A percentile compares a stretch with the other conserved stretches of the same genome.
These are phyloP conservation scores for Fistularia tabacaria DNA, from an alignment of 2,797 vertebrate genomes.

Conservation along the genomic window DNA sequence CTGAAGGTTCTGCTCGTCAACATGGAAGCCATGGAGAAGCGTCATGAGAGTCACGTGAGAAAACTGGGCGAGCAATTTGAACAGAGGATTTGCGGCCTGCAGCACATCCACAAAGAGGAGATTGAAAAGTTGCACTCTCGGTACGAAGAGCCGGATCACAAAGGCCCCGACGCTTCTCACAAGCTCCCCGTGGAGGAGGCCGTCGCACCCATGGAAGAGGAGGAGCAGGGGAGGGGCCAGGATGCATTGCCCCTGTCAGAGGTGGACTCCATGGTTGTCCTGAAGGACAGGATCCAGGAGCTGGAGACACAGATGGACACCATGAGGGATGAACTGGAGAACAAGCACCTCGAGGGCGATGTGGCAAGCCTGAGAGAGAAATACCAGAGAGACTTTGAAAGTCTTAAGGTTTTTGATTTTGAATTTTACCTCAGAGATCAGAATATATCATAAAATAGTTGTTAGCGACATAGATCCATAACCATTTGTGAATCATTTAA, in stretches of 20 bases:
- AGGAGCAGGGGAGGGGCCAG: constrained; percentile 32
- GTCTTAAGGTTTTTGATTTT: constrained; percentile 87
- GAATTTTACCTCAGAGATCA: constrained; percentile 44
- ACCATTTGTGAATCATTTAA: constrained; percentile 20
- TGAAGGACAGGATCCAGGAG: constrained; percentile 88
- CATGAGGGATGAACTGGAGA: constrained; percentile 92
- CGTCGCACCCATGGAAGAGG: constrained; percentile 50
- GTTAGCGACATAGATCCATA: constrained; percentile 25
- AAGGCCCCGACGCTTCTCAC: constrained; percentile 18
- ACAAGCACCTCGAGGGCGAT: constrained; percentile 84
- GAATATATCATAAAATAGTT: constrained; percentile 20
- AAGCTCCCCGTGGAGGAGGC: constrained; percentile 15
- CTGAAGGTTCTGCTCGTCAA: constrained; percentile 78
- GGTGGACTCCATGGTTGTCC: constrained; percentile 76
- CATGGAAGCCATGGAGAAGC: constrained; percentile 78
- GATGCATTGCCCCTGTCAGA: constrained; percentile 42
- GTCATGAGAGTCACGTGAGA: constrained; percentile 79
- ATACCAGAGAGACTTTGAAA: constrained; percentile 98
- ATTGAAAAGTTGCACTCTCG: constrained; percentile 81
- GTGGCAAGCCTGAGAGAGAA: constrained; percentile 85
- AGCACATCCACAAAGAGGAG: constrained; percentile 81
- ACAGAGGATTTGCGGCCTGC: constrained; percentile 81
- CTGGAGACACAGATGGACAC: constrained; percentile 89
- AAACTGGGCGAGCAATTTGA: constrained; percentile 85
- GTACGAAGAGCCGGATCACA: constrained; percentile 69